A percentile compares a stretch with the other conserved stretches of the same genome.
Evolutionary conservation across 1,140 invertebrate species (phyloP).

Genomic region (Metopolophium dirhodum): DNA sequence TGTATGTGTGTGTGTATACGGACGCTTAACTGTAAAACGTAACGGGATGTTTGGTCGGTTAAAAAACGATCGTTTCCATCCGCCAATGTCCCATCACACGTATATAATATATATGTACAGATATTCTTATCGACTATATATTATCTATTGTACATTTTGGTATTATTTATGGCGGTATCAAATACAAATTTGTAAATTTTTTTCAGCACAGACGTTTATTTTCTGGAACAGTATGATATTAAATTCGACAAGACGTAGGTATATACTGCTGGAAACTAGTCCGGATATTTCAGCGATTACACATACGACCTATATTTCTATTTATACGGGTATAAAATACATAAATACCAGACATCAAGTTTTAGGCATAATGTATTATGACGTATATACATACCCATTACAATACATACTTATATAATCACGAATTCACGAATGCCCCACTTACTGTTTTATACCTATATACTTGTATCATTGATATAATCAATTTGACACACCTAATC

Average conservation of each 20-base stretch:
- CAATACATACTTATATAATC: not conserved
- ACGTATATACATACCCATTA: not conserved
- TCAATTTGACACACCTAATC: no score
- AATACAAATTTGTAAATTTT: not conserved
- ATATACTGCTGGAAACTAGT: not conserved
- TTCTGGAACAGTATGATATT: not conserved
- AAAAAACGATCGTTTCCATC: slow-evolving; percentile 24
- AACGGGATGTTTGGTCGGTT: slow-evolving; percentile 46
- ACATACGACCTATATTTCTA: not conserved
- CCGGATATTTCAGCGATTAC: not conserved
- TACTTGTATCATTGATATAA: no score
- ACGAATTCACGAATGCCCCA: not conserved
- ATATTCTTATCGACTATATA: not conserved
- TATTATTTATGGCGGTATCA: not conserved
- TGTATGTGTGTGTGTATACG: not conserved
- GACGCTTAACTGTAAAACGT: slow-evolving; percentile 43
- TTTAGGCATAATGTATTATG: not conserved
- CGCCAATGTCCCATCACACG: not conserved
- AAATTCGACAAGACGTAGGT: not conserved
- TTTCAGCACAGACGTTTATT: not conserved
- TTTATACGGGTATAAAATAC: not conserved
- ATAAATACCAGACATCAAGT: not conserved
- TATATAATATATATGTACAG: not conserved
- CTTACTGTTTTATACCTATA: not conserved
- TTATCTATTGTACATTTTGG: not conserved